Evolutionary conservation across 1,140 invertebrate species (phyloP), one percentile per base, ranked within the genome.

Genomic region (Planococcus citri): DNA sequence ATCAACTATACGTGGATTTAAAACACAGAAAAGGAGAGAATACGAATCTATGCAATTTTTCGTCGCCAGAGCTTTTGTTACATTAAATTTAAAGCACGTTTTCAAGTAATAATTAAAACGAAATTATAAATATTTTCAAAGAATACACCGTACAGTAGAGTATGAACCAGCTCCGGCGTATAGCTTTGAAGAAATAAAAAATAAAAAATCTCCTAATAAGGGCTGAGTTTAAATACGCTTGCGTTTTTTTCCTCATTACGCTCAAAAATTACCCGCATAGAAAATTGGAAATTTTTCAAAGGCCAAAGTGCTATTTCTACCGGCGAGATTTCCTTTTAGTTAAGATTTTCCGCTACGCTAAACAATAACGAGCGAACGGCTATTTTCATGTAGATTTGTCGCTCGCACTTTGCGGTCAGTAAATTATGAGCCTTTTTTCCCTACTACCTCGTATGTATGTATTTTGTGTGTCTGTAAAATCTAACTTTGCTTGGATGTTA

Each of bases 371-470:
- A 33, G 29, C 29, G 29, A 33, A 12, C 29, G 29, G 41, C 41
- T 51, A 51, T 51, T 51, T 51, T 51, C 41, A 51, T 51, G 41
- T 51, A 51, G 41, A 51, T 51, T 51, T 51, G 41, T 51, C 41
- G 41, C 41, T 17, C 10, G n/a, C 41, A 20, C 41, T 51, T 17
- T 37, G 6, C 6, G 12, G 41, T 51, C 41, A 20, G 41, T 51
- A 33, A 33, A 33, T 33, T 33, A 33, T 33, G 29, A 3, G 29
- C 3, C 4, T 3, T 33, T 33, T 33, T 12, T 33, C 12, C 12
- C 12, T 12, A 6, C 4, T 12, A 12, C 4, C 29, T 33, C 29
- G 29, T 33, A 33, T 33, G 3, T 33, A 33, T 33, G n/a, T n/a
- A n/a, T n/a, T n/a, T n/a, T n/a, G n/a, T n/a, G n/a, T n/a, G n/a